Conservation (phyloP, 2,113 vertebrate genomes). For the Picathartes gymnocephalus region DNA sequence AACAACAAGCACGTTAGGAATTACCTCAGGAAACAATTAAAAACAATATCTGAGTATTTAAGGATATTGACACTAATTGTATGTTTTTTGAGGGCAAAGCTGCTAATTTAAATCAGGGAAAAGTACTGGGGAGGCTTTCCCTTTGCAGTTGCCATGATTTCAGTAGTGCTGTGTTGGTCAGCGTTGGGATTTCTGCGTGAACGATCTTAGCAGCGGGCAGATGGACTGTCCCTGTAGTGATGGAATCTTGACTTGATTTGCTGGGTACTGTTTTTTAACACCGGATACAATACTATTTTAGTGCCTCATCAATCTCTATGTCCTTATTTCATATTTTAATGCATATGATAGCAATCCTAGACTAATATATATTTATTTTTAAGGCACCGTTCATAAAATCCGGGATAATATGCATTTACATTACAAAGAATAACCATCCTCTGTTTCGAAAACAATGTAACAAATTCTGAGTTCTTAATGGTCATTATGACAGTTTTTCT, state of each 20-base stretch:
- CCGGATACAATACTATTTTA: not conserved
- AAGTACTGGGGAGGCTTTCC: not conserved
- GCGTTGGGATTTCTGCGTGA: not conserved
- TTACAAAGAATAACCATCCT: not conserved
- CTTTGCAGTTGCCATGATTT: not conserved
- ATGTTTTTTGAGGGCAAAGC: not conserved
- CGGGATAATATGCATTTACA: not conserved
- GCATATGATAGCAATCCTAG: not conserved
- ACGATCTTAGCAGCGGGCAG: not conserved
- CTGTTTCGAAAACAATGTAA: not conserved
- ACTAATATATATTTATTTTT: not conserved
- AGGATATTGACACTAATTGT: not conserved
- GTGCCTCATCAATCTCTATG: not conserved
- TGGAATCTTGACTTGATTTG: not conserved
- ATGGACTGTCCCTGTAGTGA: not conserved
- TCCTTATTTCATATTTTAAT: not conserved
- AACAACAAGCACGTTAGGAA: fast-evolving
- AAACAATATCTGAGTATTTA: not conserved
- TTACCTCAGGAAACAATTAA: not conserved
- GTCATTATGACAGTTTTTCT: not conserved
- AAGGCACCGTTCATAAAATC: not conserved
- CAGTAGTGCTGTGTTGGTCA: not conserved
- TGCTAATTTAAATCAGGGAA: not conserved
- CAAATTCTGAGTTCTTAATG: not conserved
- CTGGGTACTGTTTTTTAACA: not conserved